Evolutionary conservation across 2,888 invertebrate species (phyloP).

Genomic region (Scelioninae gen. 1): DNA sequence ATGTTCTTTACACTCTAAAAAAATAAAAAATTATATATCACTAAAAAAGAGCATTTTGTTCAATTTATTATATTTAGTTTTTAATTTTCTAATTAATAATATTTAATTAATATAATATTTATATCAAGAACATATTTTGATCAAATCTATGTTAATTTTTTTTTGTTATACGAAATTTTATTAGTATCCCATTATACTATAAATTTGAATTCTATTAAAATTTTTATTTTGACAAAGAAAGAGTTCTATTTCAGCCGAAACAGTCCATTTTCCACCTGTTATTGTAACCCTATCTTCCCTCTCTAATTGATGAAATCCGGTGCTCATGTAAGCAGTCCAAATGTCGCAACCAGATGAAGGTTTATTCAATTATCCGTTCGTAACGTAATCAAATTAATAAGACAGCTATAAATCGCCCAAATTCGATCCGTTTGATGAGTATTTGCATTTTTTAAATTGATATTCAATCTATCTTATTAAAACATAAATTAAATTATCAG

Average conservation of each 20-base stretch:
- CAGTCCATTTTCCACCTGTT: conserved; percentile 56
- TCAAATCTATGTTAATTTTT: too few species aligned
- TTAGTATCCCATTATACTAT: neutral
- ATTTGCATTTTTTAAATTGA: conserved; percentile 32
- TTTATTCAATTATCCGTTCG: conserved; percentile 1
- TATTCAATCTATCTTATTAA: conserved; percentile 31
- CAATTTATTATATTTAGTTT: too few species aligned
- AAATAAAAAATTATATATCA: too few species aligned
- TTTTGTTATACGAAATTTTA: too few species aligned
- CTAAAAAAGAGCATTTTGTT: too few species aligned
- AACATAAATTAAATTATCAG: conserved; percentile 22
- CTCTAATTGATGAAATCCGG: conserved; percentile 48
- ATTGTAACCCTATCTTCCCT: conserved; percentile 44
- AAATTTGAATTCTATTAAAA: conserved; percentile 25
- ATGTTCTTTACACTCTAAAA: too few species aligned
- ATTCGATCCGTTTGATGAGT: conserved; percentile 12
- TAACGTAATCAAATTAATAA: conserved; percentile 30
- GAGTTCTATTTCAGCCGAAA: conserved; percentile 16
- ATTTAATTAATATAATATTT: too few species aligned
- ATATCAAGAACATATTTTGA: too few species aligned
- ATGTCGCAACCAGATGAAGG: conserved; percentile 20
- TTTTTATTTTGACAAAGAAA: conserved; percentile 22
- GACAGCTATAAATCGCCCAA: conserved; percentile 21
- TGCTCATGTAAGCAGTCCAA: conserved; percentile 24
- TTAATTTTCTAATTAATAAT: too few species aligned